Evolutionary conservation across 2,888 invertebrate species (phyloP), one percentile per base, ranked within the genome.

Genomic region (Microplitis deprimator): DNA sequence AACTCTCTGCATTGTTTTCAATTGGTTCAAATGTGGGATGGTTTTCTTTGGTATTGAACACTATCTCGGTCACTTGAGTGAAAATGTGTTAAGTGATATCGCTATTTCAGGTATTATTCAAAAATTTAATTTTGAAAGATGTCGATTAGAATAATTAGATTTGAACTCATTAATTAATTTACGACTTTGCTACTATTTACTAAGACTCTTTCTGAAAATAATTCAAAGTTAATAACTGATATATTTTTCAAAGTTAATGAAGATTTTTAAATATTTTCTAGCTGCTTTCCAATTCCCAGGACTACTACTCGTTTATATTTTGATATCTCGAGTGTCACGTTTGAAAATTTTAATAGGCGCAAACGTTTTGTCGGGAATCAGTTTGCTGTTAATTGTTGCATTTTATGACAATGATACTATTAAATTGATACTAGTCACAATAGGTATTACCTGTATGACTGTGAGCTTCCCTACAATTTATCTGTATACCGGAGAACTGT

Each of bases 401-500:
- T 41, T 85, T 3, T 77, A 87, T 17, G 64, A 82, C 0, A 79
- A 88, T 77, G 67, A 82, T 6, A 83, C 79, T 89, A 88, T 91
- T 41, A 91, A 92, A 79, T 91, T 95, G 2, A 90, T 92, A 6
- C 91, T 96, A 59, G 95, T 95, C 29, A 93, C 94, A 79, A 86
- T 94, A 50, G 96, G 96, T 0, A 93, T 97, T 76, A 94, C 95
- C 85, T 96, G 96, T 10, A 93, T 96, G 89, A 94, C 96, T 17
- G 93, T 96, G 72, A 93, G 95, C 6, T 98, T 97, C 87, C 95
- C 96, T 4, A 95, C 96, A 1, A 94, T 96, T 7, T 98, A 97
- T 88, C 92, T 97, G 7, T 97, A 96, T 88, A 95, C 95, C 0
- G 96, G 96, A 0, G 98, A 98, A 90, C 90, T 96, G 16, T 97